Base-by-base conservation (phyloP, 2,113 vertebrate genomes). In the Neopipo cinnamomea region DNA sequence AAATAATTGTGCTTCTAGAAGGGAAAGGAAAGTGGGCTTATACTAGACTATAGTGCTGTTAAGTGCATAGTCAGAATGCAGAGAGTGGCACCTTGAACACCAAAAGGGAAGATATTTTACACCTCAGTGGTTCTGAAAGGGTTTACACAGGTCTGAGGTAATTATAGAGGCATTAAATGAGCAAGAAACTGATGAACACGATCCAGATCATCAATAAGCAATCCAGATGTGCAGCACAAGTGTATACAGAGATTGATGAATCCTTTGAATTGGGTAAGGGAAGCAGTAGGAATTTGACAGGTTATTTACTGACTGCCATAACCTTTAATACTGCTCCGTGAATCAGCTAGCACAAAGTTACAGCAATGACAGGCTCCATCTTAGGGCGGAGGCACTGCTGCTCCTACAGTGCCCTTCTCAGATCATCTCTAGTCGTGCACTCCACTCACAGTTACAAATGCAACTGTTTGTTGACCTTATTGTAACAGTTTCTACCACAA, bases 241-340 rank as follows among this genome's bases (percentile, higher is more conserved):
- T 88, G 91, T 96, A 82, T 95, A 84, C 55, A 95, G 93, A 97
- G 96, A 96, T 95, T 95, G 94, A 97, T 96, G 96, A 96, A 95
- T 95, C 95, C 92, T 97, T 96, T 94, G 95, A 97, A 96, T 94
- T 72, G 92, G 79, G 79, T 91, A 95, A 83, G 76, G 81, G 76
- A 96, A 97, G 75, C 97, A 90, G 94, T 84, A 91, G 92, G 93
- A 87, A 74, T 95, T 83, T 97, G 97, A 97, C 96, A 97, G 94
- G 95, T 97, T 97, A 95, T 97, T 97, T 97, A 97, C 95, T 89
- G 95, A 87, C 88, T 96, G 95, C 96, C 91, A 95, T 95, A 97
- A 94, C 89, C 83, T 92, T 94, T 96, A 97, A 95, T 96, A 89
- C 77, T 92, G 95, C 46, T 95, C 83, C 78, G 95, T 97, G 97